phyloP scores from a whole-genome alignment of 2,113 vertebrate genomes.

The Bos javanicus region DNA sequence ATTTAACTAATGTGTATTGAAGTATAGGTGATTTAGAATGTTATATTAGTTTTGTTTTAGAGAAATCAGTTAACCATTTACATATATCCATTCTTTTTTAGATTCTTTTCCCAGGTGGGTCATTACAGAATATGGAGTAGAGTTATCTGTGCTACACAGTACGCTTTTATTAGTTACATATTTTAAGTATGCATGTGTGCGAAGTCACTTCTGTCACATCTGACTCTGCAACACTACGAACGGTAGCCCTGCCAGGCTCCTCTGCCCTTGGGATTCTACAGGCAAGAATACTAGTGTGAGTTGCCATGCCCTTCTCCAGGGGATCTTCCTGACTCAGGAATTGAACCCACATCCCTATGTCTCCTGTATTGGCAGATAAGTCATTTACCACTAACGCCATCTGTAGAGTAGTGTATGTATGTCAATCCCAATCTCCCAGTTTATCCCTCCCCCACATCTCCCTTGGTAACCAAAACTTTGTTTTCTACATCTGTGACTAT shows the following conservation, averaged over 20 bases:
- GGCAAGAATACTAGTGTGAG: background rate
- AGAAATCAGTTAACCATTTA: background rate
- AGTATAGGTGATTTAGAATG: background rate
- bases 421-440: background rate
- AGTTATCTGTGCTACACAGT: background rate
- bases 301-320: background rate
- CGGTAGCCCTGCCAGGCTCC: background rate
- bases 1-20: background rate
- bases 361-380: background rate
- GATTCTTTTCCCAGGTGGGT: background rate
- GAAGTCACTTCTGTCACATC: background rate
- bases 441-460: background rate
- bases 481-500: background rate
- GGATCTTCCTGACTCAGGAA: background rate
- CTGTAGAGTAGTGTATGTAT: background rate
- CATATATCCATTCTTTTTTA: background rate
- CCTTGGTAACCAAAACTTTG: background rate
- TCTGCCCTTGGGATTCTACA: background rate
- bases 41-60: background rate
- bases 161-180: background rate
- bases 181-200: background rate
- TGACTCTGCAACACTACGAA: background rate
- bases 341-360: background rate
- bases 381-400: background rate
- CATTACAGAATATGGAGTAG: background rate